These are phyloP conservation scores for Rhagoletis pomonella DNA, from an alignment of 1,140 invertebrate genomes.

Conservation along the genomic window DNA sequence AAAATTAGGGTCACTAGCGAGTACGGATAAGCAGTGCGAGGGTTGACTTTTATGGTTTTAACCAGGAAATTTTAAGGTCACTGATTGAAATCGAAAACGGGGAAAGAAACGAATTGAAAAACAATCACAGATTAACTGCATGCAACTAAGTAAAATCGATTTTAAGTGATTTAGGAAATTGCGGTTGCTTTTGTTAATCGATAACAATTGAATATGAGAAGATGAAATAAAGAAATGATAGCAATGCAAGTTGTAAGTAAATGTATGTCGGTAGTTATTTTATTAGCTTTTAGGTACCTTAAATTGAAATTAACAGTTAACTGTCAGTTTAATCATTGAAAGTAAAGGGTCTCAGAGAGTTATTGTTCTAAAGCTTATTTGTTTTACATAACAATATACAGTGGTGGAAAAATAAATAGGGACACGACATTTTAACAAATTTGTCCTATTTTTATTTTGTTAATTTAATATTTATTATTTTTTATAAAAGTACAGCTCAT, in stretches of 20 bases:
- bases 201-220: conserved; percentile 18
- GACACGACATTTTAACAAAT: too few species aligned
- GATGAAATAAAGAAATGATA: not conserved
- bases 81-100: conserved; percentile 12
- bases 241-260: not conserved
- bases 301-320: too few species aligned
- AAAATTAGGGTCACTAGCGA: not conserved
- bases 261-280: too few species aligned
- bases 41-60: conserved; percentile 50
- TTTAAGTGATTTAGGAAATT: conserved; percentile 46
- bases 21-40: not conserved
- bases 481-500: too few species aligned
- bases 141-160: conserved; percentile 38
- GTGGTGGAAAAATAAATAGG: too few species aligned
- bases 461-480: too few species aligned
- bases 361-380: too few species aligned
- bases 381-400: too few species aligned
- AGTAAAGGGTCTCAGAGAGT: too few species aligned
- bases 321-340: too few species aligned
- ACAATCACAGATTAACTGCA: conserved; percentile 20
- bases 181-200: conserved; percentile 43
- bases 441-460: too few species aligned
- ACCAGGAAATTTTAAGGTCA: conserved; percentile 49
- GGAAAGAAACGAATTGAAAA: not conserved
- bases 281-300: too few species aligned